Evolutionary conservation across 2,113 vertebrate genomes (phyloP).

Genomic region (Phyllopteryx taeniolatus): DNA sequence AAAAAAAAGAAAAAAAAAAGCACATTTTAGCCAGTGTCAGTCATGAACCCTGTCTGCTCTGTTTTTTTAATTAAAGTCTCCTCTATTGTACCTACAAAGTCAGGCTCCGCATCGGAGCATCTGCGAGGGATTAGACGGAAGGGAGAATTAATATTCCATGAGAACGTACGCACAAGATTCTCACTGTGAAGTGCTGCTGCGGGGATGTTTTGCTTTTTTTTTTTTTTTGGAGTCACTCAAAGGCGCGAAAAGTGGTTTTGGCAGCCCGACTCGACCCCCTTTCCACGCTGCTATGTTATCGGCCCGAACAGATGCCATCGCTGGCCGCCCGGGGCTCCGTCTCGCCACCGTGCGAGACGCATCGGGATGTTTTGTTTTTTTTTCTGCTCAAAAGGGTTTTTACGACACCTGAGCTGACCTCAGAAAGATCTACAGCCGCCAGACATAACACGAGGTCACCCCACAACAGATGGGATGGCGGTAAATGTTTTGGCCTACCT

Average conservation of each 20-base stretch:
- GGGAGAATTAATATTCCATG: slow-evolving; percentile 26
- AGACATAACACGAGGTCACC: slow-evolving; percentile 30
- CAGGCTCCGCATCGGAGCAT: slow-evolving; percentile 10
- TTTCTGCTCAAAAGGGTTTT: slow-evolving; percentile 2
- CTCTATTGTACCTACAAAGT: slow-evolving; percentile 13
- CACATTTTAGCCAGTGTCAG: slow-evolving; percentile 33
- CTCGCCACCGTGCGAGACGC: slow-evolving; percentile 25
- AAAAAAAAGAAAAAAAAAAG: not conserved
- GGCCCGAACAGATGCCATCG: slow-evolving; percentile 56
- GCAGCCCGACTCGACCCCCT: slow-evolving; percentile 35
- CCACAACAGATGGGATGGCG: slow-evolving; percentile 5
- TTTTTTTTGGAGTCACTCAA: not conserved
- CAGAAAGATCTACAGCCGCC: slow-evolving; percentile 11
- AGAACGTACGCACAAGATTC: slow-evolving; percentile 16
- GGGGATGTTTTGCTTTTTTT: not conserved
- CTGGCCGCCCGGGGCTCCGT: slow-evolving; percentile 21
- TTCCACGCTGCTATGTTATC: slow-evolving; percentile 60
- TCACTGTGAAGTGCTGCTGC: slow-evolving; percentile 24
- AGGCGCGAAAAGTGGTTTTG: slow-evolving; percentile 29
- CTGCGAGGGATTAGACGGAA: slow-evolving; percentile 6
- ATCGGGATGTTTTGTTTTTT: slow-evolving; percentile 49
- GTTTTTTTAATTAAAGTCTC: slow-evolving; percentile 10
- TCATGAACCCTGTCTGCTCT: slow-evolving; percentile 11
- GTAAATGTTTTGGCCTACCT: slow-evolving; percentile 54
- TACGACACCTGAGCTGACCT: slow-evolving; percentile 15